Evolutionary conservation across 2,113 vertebrate species (phyloP).

Genomic region (Dolichotis patagonum): DNA sequence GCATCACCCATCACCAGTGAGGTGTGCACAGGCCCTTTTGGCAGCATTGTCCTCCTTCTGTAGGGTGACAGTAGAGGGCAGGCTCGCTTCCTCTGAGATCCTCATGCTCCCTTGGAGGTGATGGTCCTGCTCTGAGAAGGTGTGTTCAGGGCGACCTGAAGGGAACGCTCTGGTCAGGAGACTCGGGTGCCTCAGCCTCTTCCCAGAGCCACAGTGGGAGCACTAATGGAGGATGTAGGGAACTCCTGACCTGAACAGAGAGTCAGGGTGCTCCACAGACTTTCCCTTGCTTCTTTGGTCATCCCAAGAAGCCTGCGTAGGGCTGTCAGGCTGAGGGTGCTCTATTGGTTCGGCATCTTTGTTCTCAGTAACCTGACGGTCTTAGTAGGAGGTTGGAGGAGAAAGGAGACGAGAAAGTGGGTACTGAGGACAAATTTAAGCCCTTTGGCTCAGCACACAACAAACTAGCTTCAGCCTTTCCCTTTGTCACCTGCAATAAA

Average conservation of each 20-base stretch:
- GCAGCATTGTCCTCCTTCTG: background rate
- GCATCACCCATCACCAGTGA: no score
- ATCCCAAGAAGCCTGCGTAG: background rate
- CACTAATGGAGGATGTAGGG: background rate
- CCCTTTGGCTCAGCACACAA: fast-evolving
- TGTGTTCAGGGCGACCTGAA: no score
- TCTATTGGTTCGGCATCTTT: background rate
- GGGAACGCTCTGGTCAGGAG: background rate
- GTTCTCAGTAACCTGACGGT: background rate
- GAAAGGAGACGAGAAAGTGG: background rate
- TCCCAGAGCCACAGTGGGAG: background rate
- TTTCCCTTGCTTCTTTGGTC: background rate
- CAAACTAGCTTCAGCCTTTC: background rate
- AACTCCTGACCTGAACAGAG: background rate
- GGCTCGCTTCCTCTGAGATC: no score
- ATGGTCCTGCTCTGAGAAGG: no score
- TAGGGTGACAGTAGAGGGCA: background rate
- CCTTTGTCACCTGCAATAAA: background rate
- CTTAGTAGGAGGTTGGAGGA: background rate
- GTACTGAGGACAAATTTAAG: background rate
- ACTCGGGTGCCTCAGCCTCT: background rate
- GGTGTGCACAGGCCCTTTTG: no score
- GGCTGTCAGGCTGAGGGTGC: background rate
- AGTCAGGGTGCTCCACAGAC: background rate
- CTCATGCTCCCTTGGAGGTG: no score